Percentiles rank a stretch among this genome's conserved stretches.
These are phyloP conservation scores for Helarctos malayanus DNA, from an alignment of 2,797 vertebrate genomes.

Conservation along the genomic window DNA sequence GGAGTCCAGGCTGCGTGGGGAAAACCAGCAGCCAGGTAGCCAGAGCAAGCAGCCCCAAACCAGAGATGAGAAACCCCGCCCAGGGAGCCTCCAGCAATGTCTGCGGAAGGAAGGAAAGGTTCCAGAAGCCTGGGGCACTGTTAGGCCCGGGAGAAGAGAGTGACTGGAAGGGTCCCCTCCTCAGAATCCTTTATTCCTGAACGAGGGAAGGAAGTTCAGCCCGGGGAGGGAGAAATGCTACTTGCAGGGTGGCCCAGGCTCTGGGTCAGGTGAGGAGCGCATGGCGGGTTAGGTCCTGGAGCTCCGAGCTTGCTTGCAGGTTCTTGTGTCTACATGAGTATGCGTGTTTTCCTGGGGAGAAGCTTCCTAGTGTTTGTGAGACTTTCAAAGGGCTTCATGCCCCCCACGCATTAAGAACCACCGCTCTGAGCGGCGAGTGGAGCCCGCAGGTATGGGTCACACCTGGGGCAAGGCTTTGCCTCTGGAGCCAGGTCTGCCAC, in stretches of 20 bases:
- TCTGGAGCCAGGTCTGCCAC: background rate
- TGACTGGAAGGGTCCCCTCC: background rate
- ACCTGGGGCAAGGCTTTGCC: background rate
- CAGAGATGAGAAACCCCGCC: background rate
- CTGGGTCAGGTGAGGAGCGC: background rate
- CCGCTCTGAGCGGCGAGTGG: background rate
- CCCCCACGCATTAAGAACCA: background rate
- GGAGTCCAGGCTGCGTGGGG: background rate
- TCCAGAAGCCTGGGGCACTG: background rate
- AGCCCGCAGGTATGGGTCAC: background rate
- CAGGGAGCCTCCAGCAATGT: fast-evolving
- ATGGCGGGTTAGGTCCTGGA: background rate
- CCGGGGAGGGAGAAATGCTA: background rate
- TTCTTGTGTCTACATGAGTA: background rate
- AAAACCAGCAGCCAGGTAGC: background rate
- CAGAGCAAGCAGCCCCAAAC: background rate
- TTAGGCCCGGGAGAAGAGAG: background rate
- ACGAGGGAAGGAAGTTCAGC: background rate
- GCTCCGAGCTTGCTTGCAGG: background rate
- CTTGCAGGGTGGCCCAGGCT: background rate
- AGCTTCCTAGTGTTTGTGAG: background rate
- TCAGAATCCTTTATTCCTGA: slow-evolving; percentile 71
- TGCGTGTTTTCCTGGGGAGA: background rate
- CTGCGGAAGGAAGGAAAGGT: background rate
- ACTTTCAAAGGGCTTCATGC: background rate